These are phyloP conservation scores for Exephanes ischioxanthus DNA, from an alignment of 2,888 invertebrate genomes.

Conservation along the genomic window DNA sequence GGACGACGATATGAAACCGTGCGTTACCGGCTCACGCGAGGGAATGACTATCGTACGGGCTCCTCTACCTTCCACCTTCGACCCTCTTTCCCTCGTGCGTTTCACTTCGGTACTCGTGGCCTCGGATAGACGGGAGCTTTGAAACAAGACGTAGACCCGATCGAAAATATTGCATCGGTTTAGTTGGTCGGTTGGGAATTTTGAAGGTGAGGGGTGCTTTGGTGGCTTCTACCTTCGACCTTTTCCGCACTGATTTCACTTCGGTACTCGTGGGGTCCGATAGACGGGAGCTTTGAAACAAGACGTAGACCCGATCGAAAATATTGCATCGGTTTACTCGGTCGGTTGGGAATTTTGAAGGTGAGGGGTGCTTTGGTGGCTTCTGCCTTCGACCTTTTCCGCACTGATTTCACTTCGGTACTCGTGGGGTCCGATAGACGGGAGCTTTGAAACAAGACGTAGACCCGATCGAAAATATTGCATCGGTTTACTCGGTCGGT, in stretches of 20 bases:
- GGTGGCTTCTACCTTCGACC: constrained; percentile 54
- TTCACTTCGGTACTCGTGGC: background rate
- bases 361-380: constrained; percentile 1
- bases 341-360: too few relatives aligned
- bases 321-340: background rate
- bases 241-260: constrained; percentile 18
- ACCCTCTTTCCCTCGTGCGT: constrained; percentile 35
- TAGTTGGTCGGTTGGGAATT: too few relatives aligned
- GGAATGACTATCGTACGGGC: constrained; percentile 39
- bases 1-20: constrained; percentile 47
- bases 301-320: background rate
- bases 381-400: constrained; percentile 57
- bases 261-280: background rate
- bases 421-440: background rate
- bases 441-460: background rate
- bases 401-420: background rate
- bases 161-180: background rate
- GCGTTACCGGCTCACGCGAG: constrained; percentile 63
- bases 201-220: background rate
- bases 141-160: background rate
- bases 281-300: constrained; percentile 22
- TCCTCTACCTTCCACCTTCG: constrained; percentile 60
- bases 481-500: background rate
- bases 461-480: background rate
- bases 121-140: constrained; percentile 22